These are phyloP conservation scores for Rattus rattus DNA, from an alignment of 2,113 vertebrate species.

Conservation along the genomic window DNA sequence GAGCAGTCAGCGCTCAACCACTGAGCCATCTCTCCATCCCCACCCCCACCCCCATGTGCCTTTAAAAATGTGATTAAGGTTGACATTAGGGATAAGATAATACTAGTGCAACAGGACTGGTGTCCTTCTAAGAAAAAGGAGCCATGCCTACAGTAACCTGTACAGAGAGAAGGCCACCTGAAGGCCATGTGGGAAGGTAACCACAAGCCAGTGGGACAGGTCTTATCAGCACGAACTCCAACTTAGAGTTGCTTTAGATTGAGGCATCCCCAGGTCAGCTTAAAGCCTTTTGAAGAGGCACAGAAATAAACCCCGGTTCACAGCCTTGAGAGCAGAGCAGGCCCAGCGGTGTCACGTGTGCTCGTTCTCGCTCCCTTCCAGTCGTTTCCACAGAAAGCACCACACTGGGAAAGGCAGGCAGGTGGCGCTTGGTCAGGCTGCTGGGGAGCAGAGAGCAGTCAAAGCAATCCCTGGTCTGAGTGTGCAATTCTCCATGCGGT, in stretches of 20 bases:
- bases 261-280: neutral
- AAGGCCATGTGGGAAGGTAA: too few species aligned
- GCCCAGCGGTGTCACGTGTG: neutral
- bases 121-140: neutral
- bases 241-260: constrained; percentile 22
- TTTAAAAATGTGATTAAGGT: neutral
- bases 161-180: neutral
- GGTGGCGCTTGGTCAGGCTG: neutral
- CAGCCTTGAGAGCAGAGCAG: neutral
- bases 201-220: neutral
- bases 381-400: neutral
- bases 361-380: neutral
- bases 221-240: neutral
- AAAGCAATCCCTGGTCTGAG: neutral
- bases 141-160: fast-evolving
- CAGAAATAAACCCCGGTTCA: neutral
- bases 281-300: neutral
- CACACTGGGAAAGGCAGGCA: neutral
- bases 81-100: neutral
- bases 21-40: too few species aligned
- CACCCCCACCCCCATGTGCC: neutral
- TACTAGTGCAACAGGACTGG: neutral
- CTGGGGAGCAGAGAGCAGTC: neutral
- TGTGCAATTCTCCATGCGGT: neutral
- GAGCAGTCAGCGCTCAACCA: too few species aligned